Base-by-base conservation (phyloP, 2,113 vertebrate genomes). In the Heterotilapia buettikoferi region DNA sequence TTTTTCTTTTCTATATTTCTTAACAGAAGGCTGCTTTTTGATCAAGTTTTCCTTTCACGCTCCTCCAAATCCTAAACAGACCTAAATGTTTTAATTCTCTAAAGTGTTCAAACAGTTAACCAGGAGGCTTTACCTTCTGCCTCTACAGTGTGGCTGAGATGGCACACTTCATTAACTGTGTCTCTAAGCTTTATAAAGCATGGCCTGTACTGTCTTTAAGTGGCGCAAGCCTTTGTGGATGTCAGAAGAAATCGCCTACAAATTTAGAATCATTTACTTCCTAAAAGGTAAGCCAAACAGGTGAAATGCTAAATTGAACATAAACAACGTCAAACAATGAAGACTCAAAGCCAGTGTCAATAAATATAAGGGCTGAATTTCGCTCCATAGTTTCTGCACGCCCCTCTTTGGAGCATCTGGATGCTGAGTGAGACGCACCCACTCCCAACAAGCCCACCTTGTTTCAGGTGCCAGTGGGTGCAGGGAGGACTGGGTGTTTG, bases 401-500 rank as follows among this genome's bases (percentile, higher is more conserved):
- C 2, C 3, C 5, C 33, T 61, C 14, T 26, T 33, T 63, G 36
- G 29, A 73, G 52, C 68, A 80, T 84, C 16, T 26, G 61, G 56
- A 29, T 84, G 53, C 36, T 59, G 78, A 85, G 83, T 40, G 54
- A 87, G 53, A 86, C 63, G 36, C 79, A 66, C 61, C 76, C 53
- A 13, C 33, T 26, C 14, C 31, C 47, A 80, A 78, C 83, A 87
- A 85, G 84, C 53, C 85, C 79, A 89, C 87, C 82, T 88, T 82
- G 89, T 90, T 78, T 73, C 4, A 87, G 90, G 82, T 88, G 86
- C 82, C 93, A 92, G 87, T 84, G 88, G 89, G 86, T 83, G 80
- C 68, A 76, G 86, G 79, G 53, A 84, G 88, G n/a, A 18, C 26
- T 24, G n/a, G 36, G 84, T 29, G 79, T 82, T 59, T 85, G 82